Conservation (phyloP, 2,113 vertebrate species). For the Phocoena phocoena region DNA sequence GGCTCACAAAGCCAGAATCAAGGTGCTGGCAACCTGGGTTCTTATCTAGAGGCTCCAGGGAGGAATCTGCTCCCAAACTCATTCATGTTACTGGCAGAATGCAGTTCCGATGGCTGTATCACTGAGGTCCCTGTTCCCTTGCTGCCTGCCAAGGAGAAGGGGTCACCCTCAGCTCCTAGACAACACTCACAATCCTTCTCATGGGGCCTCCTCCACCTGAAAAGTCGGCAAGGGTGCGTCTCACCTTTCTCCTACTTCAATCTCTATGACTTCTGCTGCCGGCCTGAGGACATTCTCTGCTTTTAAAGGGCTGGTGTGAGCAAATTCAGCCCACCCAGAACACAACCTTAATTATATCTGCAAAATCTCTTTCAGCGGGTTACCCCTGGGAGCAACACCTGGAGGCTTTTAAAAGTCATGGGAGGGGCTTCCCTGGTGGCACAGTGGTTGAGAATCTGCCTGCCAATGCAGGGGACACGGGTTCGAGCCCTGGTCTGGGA, state of each 20-base stretch:
- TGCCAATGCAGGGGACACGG: too few species aligned
- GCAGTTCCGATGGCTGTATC: not conserved
- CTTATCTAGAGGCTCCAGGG: not conserved
- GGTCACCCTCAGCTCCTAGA: not conserved
- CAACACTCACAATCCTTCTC: not conserved
- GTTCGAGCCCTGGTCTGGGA: too few species aligned
- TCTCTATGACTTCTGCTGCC: not conserved
- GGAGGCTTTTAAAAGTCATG: not conserved
- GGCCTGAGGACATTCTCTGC: not conserved
- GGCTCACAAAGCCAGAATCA: not conserved
- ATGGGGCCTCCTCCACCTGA: not conserved
- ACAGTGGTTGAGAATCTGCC: too few species aligned
- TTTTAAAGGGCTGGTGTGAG: not conserved
- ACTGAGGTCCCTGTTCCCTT: not conserved
- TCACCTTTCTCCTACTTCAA: not conserved
- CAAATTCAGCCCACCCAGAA: not conserved
- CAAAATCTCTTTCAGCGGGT: not conserved
- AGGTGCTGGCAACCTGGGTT: not conserved
- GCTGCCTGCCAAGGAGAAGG: not conserved
- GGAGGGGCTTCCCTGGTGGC: too few species aligned
- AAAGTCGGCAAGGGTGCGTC: accelerated
- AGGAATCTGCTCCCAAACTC: not conserved
- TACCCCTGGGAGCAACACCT: accelerated
- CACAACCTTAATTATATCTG: not conserved
- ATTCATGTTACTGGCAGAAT: not conserved